A percentile compares a stretch with the other conserved stretches of the same genome.
These are phyloP conservation scores for Saccostrea glomerata DNA, from an alignment of 1,140 invertebrate genomes.

Conservation along the genomic window DNA sequence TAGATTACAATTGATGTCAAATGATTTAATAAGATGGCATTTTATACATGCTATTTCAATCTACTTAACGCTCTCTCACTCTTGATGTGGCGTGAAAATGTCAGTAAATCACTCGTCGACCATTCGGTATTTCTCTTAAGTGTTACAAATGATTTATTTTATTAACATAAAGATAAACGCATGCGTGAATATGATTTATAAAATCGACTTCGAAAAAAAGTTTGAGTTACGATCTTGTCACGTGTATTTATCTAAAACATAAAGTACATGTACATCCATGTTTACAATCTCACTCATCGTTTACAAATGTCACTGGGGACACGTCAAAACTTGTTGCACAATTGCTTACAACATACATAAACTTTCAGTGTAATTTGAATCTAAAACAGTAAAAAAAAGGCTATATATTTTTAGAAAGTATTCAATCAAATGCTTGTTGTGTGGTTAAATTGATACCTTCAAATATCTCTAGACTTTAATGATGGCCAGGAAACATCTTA, in stretches of 20 bases:
- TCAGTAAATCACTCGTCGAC: not conserved
- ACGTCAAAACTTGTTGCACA: not conserved
- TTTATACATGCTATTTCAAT: not conserved
- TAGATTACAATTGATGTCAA: not conserved
- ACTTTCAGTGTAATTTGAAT: not conserved
- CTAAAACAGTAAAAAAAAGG: not conserved
- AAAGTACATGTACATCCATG: too few relatives aligned
- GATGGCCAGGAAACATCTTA: not conserved
- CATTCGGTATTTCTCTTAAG: not conserved
- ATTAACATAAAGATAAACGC: not conserved
- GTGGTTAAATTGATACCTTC: not conserved
- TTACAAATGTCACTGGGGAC: too few relatives aligned
- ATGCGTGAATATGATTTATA: too few relatives aligned
- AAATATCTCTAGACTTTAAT: constrained; percentile 2
- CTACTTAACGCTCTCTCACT: not conserved
- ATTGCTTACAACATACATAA: not conserved
- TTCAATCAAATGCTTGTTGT: not conserved
- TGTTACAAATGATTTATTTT: not conserved
- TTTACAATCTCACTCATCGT: too few relatives aligned
- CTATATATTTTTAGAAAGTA: not conserved
- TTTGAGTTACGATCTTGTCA: too few relatives aligned
- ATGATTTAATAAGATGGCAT: not conserved
- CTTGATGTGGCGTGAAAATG: not conserved
- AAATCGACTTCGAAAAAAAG: too few relatives aligned
- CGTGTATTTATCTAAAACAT: too few relatives aligned